Conservation (phyloP, 2,888 invertebrate species). For the Syrista parreyssii region DNA sequence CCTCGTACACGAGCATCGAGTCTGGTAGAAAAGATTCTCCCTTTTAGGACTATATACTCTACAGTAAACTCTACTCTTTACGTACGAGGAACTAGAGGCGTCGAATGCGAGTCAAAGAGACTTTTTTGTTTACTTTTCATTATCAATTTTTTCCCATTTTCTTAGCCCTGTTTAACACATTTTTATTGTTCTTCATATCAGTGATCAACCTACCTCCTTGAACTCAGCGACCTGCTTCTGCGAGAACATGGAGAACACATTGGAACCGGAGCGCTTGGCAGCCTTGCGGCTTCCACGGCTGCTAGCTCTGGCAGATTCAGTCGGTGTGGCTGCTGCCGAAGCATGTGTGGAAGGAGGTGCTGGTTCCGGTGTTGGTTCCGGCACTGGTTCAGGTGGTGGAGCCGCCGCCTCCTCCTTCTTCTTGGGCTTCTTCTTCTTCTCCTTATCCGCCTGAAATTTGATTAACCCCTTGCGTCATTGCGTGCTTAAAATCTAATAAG, state of each 20-base stretch:
- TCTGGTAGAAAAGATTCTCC: conserved; percentile 9
- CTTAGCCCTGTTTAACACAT: background rate
- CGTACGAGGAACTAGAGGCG: conserved; percentile 9
- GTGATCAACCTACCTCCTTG: conserved; percentile 79
- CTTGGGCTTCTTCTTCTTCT: conserved; percentile 84
- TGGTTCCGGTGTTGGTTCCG: conserved; percentile 78
- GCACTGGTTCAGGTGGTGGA: conserved; percentile 70
- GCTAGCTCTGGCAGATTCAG: conserved; percentile 72
- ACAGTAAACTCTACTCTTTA: background rate
- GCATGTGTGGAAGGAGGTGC: conserved; percentile 73
- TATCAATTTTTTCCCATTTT: background rate
- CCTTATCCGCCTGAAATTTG: conserved; percentile 84
- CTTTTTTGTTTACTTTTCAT: background rate
- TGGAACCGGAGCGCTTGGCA: conserved; percentile 91
- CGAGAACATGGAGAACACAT: conserved; percentile 97
- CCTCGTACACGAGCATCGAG: conserved; percentile 9
- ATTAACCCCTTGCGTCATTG: background rate
- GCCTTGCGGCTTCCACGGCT: conserved; percentile 84
- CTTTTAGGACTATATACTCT: background rate
- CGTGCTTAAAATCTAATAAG: background rate
- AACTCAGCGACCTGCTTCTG: conserved; percentile 96
- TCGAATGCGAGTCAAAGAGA: background rate
- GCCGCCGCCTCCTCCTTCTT: conserved; percentile 84
- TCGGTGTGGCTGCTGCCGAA: conserved; percentile 65
- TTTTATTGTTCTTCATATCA: background rate